Evolutionary conservation across 2,888 invertebrate genomes (phyloP).

Genomic region (Laothoe populi): DNA sequence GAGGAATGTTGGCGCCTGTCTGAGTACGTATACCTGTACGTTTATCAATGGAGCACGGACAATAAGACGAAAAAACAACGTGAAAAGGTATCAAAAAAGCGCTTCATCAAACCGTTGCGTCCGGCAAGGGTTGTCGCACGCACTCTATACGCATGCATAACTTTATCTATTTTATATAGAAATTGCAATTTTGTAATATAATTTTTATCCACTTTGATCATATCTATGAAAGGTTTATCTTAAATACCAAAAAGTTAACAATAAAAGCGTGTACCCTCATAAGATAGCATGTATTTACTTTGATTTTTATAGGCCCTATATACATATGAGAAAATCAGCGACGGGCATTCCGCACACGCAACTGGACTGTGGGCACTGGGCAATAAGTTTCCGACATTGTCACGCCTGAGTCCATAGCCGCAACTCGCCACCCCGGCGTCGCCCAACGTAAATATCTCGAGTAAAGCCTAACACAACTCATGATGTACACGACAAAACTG

Average conservation of each 20-base stretch:
- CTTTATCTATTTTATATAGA: constrained; percentile 6
- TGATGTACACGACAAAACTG: constrained; percentile 83
- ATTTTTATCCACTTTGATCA: neutral
- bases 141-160: constrained; percentile 33
- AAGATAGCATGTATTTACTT: neutral
- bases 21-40: constrained; percentile 85
- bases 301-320: neutral
- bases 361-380: constrained; percentile 24
- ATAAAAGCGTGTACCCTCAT: neutral
- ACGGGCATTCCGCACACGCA: constrained; percentile 50
- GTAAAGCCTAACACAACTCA: constrained; percentile 85
- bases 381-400: constrained; percentile 74
- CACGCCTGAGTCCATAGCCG: constrained; percentile 63
- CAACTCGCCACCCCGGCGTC: constrained; percentile 62
- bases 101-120: constrained; percentile 81
- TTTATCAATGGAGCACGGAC: constrained; percentile 83
- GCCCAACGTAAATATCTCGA: constrained; percentile 75
- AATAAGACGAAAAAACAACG: constrained; percentile 69
- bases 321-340: constrained; percentile 34
- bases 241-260: neutral
- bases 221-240: neutral
- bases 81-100: constrained; percentile 78
- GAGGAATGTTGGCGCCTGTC: constrained; percentile 85
- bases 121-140: constrained; percentile 77
- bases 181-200: neutral